Percentiles rank a stretch among this genome's conserved stretches.
These are phyloP conservation scores for Oxycera nigricornis DNA, from an alignment of 2,888 invertebrate species.

Conservation along the genomic window DNA sequence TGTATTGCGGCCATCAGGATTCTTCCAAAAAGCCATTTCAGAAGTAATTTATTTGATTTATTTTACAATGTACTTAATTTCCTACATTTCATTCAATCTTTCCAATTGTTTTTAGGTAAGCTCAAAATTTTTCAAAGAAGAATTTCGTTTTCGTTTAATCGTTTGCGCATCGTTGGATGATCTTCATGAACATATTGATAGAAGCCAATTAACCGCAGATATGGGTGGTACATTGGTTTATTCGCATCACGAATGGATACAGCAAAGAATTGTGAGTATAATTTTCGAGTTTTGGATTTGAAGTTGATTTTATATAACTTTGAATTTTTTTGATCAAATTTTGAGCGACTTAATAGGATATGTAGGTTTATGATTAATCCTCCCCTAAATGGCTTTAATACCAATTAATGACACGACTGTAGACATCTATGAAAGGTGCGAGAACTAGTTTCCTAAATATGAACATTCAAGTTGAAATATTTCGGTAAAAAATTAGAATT, in stretches of 20 bases:
- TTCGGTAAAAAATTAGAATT: too few relatives aligned
- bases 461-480: too few relatives aligned
- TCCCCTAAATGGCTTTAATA: too few relatives aligned
- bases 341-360: too few relatives aligned
- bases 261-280: conserved; percentile 87
- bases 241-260: conserved; percentile 95
- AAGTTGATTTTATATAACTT: neutral
- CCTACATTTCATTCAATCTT: neutral
- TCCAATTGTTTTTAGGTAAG: conserved; percentile 63
- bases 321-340: too few relatives aligned
- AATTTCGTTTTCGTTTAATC: conserved; percentile 89
- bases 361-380: too few relatives aligned
- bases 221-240: conserved; percentile 89
- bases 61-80: neutral
- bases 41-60: conserved; percentile 75
- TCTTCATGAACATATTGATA: conserved; percentile 83
- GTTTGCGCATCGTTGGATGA: conserved; percentile 87
- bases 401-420: too few relatives aligned
- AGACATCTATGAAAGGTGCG: too few relatives aligned
- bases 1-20: conserved; percentile 90
- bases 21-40: conserved; percentile 94
- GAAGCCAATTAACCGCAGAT: conserved; percentile 85
- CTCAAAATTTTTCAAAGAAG: conserved; percentile 87
- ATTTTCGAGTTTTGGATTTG: neutral
- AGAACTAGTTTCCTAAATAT: too few relatives aligned